Evolutionary conservation across 1,140 invertebrate species (phyloP).

Genomic region (Leptinotarsa lineolata): DNA sequence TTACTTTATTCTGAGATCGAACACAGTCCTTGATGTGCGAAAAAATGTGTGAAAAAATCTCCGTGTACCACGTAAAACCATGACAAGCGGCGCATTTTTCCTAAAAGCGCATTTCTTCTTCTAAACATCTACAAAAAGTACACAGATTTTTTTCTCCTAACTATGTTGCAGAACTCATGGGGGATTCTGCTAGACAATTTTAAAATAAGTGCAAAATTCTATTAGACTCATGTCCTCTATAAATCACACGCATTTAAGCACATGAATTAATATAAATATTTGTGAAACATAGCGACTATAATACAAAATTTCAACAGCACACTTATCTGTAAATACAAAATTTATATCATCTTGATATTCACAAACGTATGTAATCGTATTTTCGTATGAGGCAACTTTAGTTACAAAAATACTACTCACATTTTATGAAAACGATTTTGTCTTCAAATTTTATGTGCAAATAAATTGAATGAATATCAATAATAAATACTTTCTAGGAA

Average conservation of each 20-base stretch:
- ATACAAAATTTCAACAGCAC: constrained; percentile 32
- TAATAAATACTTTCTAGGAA: no score
- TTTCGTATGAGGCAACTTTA: constrained; percentile 34
- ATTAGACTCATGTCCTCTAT: not conserved
- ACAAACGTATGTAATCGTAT: constrained; percentile 27
- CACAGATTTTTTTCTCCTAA: constrained; percentile 36
- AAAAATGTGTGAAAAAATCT: constrained; percentile 27
- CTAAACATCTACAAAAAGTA: constrained; percentile 42
- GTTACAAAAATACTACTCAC: constrained; percentile 32
- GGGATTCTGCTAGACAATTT: not conserved
- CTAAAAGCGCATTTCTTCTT: constrained; percentile 19
- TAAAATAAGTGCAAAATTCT: not conserved
- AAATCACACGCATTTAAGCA: constrained; percentile 30
- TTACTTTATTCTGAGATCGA: constrained; percentile 37
- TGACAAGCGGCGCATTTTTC: constrained; percentile 16
- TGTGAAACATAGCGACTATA: constrained; percentile 31
- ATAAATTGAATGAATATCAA: no score
- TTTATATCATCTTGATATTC: constrained; percentile 30
- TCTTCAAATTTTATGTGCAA: not conserved
- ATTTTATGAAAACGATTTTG: constrained; percentile 3
- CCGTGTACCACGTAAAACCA: constrained; percentile 25
- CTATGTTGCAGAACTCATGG: constrained; percentile 23
- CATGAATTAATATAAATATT: constrained; percentile 33
- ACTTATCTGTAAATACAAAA: constrained; percentile 41
- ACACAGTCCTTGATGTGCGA: constrained; percentile 36